These are phyloP conservation scores for Chionoecetes opilio DNA, from an alignment of 1,140 invertebrate species.

Conservation along the genomic window DNA sequence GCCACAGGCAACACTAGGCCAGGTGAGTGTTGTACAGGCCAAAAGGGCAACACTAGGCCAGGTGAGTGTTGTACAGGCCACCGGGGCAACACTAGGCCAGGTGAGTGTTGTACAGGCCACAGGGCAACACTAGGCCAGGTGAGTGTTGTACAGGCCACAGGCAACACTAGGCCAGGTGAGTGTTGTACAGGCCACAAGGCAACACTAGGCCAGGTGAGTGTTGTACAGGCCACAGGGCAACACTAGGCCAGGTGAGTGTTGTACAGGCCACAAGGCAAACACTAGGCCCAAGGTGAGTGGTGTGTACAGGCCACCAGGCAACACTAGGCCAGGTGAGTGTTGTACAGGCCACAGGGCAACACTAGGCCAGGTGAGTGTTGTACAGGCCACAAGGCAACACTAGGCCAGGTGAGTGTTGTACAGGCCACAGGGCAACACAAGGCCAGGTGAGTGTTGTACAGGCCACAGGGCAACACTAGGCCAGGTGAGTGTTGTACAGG, in stretches of 20 bases:
- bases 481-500: constrained; percentile 73
- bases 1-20: constrained; percentile 45
- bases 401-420: constrained; percentile 67
- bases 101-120: constrained; percentile 48
- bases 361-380: constrained; percentile 75
- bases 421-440: too few species aligned
- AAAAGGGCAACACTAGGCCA: too few species aligned
- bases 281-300: constrained; percentile 72
- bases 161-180: constrained; percentile 76
- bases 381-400: constrained; percentile 64
- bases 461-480: too few species aligned
- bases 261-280: neutral
- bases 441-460: constrained; percentile 64
- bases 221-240: constrained; percentile 43
- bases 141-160: constrained; percentile 20
- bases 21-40: constrained; percentile 57
- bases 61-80: constrained; percentile 74
- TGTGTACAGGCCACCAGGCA: constrained; percentile 67
- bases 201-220: constrained; percentile 72
- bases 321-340: constrained; percentile 73
- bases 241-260: constrained; percentile 67
- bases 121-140: constrained; percentile 69
- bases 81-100: constrained; percentile 64
- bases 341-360: neutral
- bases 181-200: constrained; percentile 68